phyloP scores from a whole-genome alignment of 2,888 invertebrate genomes.

The Dioctria rufipes region DNA sequence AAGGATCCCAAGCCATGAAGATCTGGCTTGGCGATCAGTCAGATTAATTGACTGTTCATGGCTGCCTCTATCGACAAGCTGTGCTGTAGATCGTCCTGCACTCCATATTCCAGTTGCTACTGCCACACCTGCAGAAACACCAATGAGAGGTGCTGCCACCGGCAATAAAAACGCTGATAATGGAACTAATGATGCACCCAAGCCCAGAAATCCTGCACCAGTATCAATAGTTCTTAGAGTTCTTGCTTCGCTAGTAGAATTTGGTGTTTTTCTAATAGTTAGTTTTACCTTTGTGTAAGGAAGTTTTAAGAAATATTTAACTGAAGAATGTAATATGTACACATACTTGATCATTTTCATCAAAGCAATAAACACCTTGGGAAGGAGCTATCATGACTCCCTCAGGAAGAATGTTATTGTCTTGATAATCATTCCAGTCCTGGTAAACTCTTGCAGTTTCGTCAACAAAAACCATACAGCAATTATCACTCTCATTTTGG shows the following conservation, averaged over 20 bases:
- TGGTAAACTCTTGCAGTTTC: constrained; percentile 71
- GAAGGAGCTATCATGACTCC: constrained; percentile 71
- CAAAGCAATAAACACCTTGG: constrained; percentile 67
- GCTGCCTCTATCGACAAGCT: constrained; percentile 63
- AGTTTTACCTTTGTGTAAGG: constrained; percentile 28
- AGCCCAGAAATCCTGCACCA: not conserved
- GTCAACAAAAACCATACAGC: constrained; percentile 69
- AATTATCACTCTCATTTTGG: constrained; percentile 62
- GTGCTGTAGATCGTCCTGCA: constrained; percentile 63
- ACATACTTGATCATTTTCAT: constrained; percentile 58
- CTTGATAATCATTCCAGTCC: constrained; percentile 71
- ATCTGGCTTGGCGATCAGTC: constrained; percentile 64
- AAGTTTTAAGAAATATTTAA: not conserved
- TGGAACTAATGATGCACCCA: not conserved
- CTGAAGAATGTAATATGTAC: no score
- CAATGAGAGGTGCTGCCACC: constrained; percentile 63
- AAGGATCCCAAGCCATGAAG: constrained; percentile 64
- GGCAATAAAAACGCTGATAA: constrained; percentile 59
- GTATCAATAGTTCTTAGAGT: not conserved
- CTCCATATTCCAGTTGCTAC: constrained; percentile 64
- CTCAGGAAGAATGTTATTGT: constrained; percentile 70
- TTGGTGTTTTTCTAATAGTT: constrained; percentile 9
- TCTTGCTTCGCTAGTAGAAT: not conserved
- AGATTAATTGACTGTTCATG: constrained; percentile 67
- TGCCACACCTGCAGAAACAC: constrained; percentile 62